These are phyloP conservation scores for Dryoscopus gambensis DNA, from an alignment of 2,113 vertebrate genomes.

Conservation along the genomic window DNA sequence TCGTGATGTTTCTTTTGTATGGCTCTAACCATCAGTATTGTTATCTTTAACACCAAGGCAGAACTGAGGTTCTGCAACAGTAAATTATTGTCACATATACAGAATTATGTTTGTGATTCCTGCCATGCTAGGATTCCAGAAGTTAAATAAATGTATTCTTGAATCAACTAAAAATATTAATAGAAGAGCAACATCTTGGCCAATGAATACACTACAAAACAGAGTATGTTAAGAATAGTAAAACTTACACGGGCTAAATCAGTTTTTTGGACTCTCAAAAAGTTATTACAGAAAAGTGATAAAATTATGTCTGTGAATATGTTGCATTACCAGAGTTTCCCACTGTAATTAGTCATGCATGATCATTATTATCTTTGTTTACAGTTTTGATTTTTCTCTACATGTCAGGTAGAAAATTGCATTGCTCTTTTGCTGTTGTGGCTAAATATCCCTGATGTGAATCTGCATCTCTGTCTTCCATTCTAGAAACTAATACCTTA, in stretches of 20 bases:
- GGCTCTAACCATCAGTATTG: background rate
- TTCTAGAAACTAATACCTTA: background rate
- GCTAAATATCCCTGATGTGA: background rate
- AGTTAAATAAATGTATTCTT: background rate
- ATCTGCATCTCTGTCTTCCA: background rate
- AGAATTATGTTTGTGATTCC: background rate
- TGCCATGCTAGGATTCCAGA: background rate
- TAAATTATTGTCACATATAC: background rate
- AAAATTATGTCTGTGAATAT: background rate
- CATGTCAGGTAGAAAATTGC: background rate
- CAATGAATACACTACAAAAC: background rate
- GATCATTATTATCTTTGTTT: background rate
- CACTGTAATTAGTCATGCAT: background rate
- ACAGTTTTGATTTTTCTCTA: background rate
- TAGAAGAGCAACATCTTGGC: background rate
- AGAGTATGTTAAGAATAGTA: background rate
- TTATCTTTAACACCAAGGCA: background rate
- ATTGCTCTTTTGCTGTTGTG: background rate
- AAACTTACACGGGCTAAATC: background rate
- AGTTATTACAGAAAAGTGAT: background rate
- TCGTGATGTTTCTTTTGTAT: background rate
- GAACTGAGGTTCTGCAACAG: background rate
- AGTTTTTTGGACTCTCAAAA: background rate
- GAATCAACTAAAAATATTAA: background rate
- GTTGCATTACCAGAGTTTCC: background rate